Conservation (phyloP, 2,113 vertebrate genomes). For the Poecilia latipinna region DNA sequence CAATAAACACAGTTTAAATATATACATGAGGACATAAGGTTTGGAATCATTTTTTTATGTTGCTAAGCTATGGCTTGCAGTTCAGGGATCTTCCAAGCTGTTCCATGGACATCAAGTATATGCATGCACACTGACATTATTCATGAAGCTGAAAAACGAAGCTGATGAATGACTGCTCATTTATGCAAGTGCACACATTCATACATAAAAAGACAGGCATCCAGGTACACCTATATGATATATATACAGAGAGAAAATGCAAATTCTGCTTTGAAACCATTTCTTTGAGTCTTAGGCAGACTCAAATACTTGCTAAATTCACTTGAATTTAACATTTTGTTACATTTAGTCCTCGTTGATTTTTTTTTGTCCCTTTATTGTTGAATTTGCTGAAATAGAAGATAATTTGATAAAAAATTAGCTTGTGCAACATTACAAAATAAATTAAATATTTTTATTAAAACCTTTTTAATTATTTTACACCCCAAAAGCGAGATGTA, state of each 20-base stretch:
- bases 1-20: conserved; percentile 14
- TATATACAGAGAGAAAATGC: conserved; percentile 2
- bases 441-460: background rate
- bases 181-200: conserved; percentile 58
- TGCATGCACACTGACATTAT: conserved; percentile 61
- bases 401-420: no score
- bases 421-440: background rate
- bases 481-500: background rate
- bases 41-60: conserved; percentile 32
- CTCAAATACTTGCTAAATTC: background rate
- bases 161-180: conserved; percentile 66
- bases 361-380: background rate
- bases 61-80: conserved; percentile 50
- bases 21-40: conserved; percentile 33
- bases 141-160: conserved; percentile 66
- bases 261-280: conserved; percentile 58
- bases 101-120: conserved; percentile 49
- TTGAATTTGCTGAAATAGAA: background rate
- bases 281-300: conserved; percentile 49
- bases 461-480: background rate
- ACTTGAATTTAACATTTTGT: conserved; percentile 47
- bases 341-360: conserved; percentile 13
- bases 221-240: no score
- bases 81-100: conserved; percentile 4
- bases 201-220: conserved; percentile 44